phyloP scores from a whole-genome alignment of 2,888 invertebrate species.

The Pristionchus japonicus region DNA sequence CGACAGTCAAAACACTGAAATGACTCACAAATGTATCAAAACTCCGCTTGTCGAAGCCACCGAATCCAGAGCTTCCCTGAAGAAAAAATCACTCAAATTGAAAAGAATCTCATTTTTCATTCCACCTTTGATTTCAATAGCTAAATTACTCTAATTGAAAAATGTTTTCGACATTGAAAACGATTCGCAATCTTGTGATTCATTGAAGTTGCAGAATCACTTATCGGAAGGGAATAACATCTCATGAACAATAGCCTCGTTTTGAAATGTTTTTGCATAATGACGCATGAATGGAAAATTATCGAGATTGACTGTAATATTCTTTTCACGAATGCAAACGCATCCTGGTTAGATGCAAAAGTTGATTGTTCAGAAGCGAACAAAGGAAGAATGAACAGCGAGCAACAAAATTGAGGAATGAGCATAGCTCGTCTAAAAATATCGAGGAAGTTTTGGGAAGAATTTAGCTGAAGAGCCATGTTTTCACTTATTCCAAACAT shows the following conservation, averaged over 20 bases:
- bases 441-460: background rate
- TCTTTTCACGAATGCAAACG: too few species aligned
- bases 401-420: too few species aligned
- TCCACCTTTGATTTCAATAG: background rate
- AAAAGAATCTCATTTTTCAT: too few species aligned
- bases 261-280: background rate
- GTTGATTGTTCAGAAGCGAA: too few species aligned
- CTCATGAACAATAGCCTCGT: background rate
- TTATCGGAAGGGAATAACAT: background rate
- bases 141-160: background rate
- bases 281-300: background rate
- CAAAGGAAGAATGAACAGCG: too few species aligned
- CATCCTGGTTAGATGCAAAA: too few species aligned
- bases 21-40: constrained; percentile 39
- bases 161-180: background rate
- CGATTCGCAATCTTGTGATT: too few species aligned
- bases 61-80: constrained; percentile 52
- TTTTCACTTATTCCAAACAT: background rate
- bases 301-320: background rate
- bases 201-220: background rate
- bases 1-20: background rate
- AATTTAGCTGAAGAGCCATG: background rate
- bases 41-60: constrained; percentile 53
- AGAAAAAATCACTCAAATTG: too few species aligned
- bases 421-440: background rate